Evolutionary conservation across 2,888 invertebrate genomes (phyloP), one percentile per base, ranked within the genome.

Genomic region (Rhogogaster chlorosoma): DNA sequence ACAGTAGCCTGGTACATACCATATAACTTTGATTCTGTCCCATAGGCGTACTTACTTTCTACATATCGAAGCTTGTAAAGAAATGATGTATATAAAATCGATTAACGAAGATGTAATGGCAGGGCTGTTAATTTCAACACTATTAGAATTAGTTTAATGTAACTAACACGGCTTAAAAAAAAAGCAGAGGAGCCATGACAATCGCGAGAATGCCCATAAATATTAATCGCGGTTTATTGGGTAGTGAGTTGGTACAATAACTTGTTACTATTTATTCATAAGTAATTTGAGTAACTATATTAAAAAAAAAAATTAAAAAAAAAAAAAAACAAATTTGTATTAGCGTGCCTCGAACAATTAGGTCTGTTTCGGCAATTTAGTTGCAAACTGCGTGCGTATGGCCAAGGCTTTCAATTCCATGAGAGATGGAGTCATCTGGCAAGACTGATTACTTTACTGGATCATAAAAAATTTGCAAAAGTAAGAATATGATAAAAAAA

Each of bases 361-460:
- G 80, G 73, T 75, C 83, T 85, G 82, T 77, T 84, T 53, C 70
- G 85, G 86, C 86, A 86, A 87, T 87, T 88, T 87, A 86, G 85
- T 87, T 87, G 87, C 84, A 86, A 85, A 88, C 88, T 90, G 91
- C 90, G 91, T 88, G 89, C 89, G 88, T 91, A 91, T 91, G 91
- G 90, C 90, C 85, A 91, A 89, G 91, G 91, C 91, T 91, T 92
- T 90, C 86, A 88, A 90, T 91, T 90, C 87, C 89, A 89, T 86
- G 88, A 87, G 88, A 89, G 87, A 88, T 82, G 89, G 87, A 89
- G 89, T 90, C 89, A 90, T 86, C 89, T 87, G 90, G 88, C 85
- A 91, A 92, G 92, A 92, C 92, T 92, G 92, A 91, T 87, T 90
- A 89, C 87, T 86, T 88, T 88, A 88, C 90, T 82, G 86, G 86